These are phyloP conservation scores for Tetropium fuscum DNA, from an alignment of 2,888 invertebrate species.

Conservation along the genomic window DNA sequence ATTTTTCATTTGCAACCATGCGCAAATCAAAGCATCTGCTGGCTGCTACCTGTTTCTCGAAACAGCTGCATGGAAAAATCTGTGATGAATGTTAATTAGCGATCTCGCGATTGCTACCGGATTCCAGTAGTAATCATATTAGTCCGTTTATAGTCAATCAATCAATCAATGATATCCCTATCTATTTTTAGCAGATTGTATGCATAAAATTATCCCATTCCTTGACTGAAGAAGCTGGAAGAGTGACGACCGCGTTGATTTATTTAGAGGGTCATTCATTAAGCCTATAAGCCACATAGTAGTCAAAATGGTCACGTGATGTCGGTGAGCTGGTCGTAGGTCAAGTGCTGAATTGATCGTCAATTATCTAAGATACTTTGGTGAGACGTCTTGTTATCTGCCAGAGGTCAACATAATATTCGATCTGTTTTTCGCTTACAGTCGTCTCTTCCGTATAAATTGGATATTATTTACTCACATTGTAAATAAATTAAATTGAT, in stretches of 20 bases:
- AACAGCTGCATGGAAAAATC: not conserved
- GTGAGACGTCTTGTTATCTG: slow-evolving; percentile 10
- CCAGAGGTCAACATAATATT: slow-evolving; percentile 11
- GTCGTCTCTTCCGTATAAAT: too few species aligned
- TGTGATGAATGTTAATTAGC: slow-evolving; percentile 6
- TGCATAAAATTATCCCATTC: not conserved
- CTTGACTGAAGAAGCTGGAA: too few species aligned
- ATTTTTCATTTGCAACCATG: too few species aligned
- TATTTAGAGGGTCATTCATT: slow-evolving; percentile 20
- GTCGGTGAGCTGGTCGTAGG: slow-evolving; percentile 18
- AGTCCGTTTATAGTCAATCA: not conserved
- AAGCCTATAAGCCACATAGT: slow-evolving; percentile 10
- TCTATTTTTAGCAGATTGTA: not conserved
- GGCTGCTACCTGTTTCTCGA: too few species aligned
- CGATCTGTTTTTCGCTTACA: too few species aligned
- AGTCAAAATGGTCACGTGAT: slow-evolving; percentile 19
- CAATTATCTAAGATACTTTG: slow-evolving; percentile 18
- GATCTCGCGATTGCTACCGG: slow-evolving; percentile 2
- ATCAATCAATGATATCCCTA: not conserved
- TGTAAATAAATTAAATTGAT: too few species aligned
- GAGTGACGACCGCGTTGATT: not conserved
- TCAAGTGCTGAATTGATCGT: slow-evolving; percentile 20
- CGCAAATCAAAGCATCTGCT: too few species aligned
- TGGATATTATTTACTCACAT: too few species aligned
- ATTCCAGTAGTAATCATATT: not conserved